These are phyloP conservation scores for Dryoscopus gambensis DNA, from an alignment of 2,113 vertebrate genomes.

Conservation along the genomic window DNA sequence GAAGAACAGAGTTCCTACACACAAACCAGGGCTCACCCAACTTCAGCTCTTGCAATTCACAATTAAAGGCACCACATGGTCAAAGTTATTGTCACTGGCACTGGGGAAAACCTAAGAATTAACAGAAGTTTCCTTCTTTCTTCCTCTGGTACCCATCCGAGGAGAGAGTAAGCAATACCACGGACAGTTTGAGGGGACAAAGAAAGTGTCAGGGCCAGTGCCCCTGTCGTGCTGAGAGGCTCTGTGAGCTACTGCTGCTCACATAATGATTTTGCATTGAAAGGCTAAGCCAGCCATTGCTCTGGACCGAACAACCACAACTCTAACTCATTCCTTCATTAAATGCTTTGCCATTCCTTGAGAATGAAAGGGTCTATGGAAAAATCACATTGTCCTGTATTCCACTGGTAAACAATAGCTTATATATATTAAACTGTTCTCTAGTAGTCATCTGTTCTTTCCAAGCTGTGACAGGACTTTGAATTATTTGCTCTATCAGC, in stretches of 20 bases:
- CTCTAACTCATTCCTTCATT: constrained; percentile 11
- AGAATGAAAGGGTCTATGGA: background rate
- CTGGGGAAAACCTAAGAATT: background rate
- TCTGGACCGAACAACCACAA: background rate
- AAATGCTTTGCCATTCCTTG: constrained; percentile 16
- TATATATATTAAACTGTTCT: constrained; percentile 17
- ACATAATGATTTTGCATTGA: background rate
- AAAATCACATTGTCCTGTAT: background rate
- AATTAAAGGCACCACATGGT: background rate
- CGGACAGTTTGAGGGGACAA: background rate
- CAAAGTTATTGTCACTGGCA: background rate
- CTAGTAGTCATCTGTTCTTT: constrained; percentile 47
- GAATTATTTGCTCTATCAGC: constrained; percentile 41
- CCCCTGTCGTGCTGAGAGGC: too few relatives aligned
- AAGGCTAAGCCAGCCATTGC: background rate
- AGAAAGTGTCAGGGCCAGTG: background rate
- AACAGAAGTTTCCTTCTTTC: background rate
- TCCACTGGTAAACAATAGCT: background rate
- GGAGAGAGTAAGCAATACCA: background rate
- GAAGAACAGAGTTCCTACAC: background rate
- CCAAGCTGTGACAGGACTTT: constrained; percentile 20
- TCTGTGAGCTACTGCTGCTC: background rate
- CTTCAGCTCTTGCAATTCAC: background rate
- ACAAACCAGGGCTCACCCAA: background rate
- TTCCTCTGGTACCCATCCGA: background rate